Base-by-base conservation (phyloP, 2,797 vertebrate genomes). In the Callimico goeldii region DNA sequence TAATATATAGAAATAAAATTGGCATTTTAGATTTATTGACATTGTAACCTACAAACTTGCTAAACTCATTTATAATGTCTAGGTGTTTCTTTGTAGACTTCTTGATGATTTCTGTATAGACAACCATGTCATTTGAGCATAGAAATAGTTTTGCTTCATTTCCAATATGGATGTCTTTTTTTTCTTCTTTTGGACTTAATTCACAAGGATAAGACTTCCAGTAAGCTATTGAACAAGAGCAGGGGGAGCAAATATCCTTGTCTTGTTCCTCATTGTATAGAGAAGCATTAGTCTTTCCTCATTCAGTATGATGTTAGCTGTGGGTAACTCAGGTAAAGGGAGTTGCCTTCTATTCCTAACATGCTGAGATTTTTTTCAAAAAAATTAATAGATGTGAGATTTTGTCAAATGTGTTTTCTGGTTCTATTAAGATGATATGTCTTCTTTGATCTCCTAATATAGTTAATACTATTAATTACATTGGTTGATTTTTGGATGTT, bases 101-200 rank as follows among this genome's bases (percentile, higher is more conserved):
- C 19, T 55, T 89, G 24, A 91, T 41, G 24, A 67, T 81, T 91
- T 81, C 73, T 67, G 48, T 88, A 85, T 17, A 91, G n/a, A 81
- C n/a, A 89, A 75, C 3, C 48, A 75, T 86, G 46, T 75, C 12
- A 46, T 72, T 85, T 83, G 39, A 55, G 15, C n/a, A 55, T 43
- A 77, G 15, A 86, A n/a, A 81, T 30, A 72, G 43, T 77, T 97
- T 84, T 64, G 19, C 67, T 70, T 75, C 87, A 67, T 70, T 91
- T 80, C 50, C 28, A 91, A 48, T 91, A 24, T 97, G 19, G 26
- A 84, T 30, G 26, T 82, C 26, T 72, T 84, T 80, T 80, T 36
- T 33, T 79, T 83, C 58, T 91, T 91, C 57, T 75, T 91, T 58
- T 84, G 75, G 48, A 95, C 2, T 73, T 97, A 94, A 13, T 57